Conservation (phyloP, 2,797 vertebrate genomes). For the Liparis tanakae region DNA sequence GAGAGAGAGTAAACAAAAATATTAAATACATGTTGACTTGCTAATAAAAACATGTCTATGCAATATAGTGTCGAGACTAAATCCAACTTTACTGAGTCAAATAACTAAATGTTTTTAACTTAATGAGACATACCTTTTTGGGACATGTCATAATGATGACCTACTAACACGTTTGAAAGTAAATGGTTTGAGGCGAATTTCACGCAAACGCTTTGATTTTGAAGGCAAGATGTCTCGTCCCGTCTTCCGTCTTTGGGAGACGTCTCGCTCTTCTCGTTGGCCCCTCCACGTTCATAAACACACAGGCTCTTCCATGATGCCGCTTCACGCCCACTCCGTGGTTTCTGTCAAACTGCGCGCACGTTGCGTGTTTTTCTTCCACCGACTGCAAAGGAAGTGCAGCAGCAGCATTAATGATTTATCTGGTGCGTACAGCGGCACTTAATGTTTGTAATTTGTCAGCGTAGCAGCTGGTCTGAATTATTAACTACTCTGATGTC, state of each 20-base stretch:
- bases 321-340: neutral
- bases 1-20: no score
- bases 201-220: slow-evolving; percentile 16
- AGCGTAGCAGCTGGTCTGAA: slow-evolving; percentile 7
- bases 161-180: neutral
- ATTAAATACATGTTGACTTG: no score
- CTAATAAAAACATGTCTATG: neutral
- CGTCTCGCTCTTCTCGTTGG: neutral
- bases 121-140: neutral
- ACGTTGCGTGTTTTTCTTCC: neutral
- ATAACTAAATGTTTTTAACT: no score
- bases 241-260: neutral
- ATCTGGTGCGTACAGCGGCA: neutral
- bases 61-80: neutral
- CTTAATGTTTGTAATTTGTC: neutral
- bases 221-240: neutral
- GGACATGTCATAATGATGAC: neutral
- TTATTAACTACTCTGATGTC: slow-evolving; percentile 37
- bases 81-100: neutral
- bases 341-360: slow-evolving; percentile 4
- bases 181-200: neutral
- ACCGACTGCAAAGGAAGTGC: neutral
- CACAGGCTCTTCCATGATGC: neutral
- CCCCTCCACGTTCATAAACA: neutral
- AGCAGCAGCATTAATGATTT: neutral